Evolutionary conservation across 2,797 vertebrate species (phyloP).

Genomic region (Bucorvus abyssinicus): DNA sequence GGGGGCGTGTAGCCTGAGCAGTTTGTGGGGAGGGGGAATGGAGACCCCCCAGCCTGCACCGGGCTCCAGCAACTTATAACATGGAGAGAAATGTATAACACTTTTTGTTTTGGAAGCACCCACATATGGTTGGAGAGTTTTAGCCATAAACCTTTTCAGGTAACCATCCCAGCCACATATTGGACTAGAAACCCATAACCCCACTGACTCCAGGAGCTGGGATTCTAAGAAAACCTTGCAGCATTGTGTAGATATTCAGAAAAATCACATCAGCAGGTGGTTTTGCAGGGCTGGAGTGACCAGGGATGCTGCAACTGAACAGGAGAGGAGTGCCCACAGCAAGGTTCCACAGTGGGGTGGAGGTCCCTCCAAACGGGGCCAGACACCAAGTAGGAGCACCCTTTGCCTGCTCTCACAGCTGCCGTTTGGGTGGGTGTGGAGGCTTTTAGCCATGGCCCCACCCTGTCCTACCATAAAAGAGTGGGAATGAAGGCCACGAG

Average conservation of each 20-base stretch:
- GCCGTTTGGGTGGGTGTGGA: background rate
- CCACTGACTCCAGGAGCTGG: background rate
- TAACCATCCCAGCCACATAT: rapidly evolving
- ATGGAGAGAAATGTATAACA: rapidly evolving
- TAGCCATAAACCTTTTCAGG: background rate
- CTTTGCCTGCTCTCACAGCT: background rate
- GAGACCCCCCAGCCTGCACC: rapidly evolving
- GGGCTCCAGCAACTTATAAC: background rate
- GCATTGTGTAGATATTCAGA: background rate
- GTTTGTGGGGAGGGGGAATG: background rate
- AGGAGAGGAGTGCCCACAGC: rapidly evolving
- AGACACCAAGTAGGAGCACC: background rate
- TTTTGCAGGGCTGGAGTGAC: background rate
- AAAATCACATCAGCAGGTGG: background rate
- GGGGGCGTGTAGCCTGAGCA: rapidly evolving
- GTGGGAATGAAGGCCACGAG: rapidly evolving
- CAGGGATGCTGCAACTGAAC: rapidly evolving
- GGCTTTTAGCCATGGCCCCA: background rate
- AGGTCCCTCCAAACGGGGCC: rapidly evolving
- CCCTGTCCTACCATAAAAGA: background rate
- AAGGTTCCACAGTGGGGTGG: background rate
- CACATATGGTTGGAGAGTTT: rapidly evolving
- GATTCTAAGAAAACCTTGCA: background rate
- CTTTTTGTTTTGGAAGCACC: background rate
- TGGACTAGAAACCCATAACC: background rate